phyloP scores from a whole-genome alignment of 2,888 invertebrate genomes.

The Camptogramma bilineatum region DNA sequence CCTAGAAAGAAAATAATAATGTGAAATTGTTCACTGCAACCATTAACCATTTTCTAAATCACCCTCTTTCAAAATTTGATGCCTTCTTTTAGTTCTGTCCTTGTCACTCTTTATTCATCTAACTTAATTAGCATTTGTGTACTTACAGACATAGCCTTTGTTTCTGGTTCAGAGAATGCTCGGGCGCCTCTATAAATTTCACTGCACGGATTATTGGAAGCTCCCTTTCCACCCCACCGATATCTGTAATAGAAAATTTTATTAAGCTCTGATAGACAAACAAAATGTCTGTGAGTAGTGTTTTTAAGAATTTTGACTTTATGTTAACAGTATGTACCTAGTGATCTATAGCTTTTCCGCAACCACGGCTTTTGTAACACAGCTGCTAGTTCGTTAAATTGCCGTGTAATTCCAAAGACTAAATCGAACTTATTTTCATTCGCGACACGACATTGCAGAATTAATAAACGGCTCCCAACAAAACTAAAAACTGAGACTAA shows the following conservation, averaged over 20 bases:
- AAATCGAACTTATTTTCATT: too few species aligned
- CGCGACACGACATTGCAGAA: too few species aligned
- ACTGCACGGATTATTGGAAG: constrained; percentile 92
- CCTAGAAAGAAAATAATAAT: constrained; percentile 55
- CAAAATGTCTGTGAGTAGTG: not conserved
- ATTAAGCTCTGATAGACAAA: not conserved
- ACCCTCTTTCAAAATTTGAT: too few species aligned
- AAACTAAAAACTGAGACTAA: too few species aligned
- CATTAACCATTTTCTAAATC: too few species aligned
- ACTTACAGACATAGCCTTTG: constrained; percentile 86
- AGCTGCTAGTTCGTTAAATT: too few species aligned
- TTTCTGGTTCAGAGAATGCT: constrained; percentile 95
- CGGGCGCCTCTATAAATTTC: constrained; percentile 93
- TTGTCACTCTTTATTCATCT: not conserved
- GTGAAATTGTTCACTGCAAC: not conserved
- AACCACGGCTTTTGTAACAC: too few species aligned
- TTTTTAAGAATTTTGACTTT: too few species aligned
- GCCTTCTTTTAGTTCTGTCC: not conserved
- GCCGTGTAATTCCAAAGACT: too few species aligned
- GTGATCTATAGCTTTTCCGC: too few species aligned
- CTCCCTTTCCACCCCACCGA: constrained; percentile 94
- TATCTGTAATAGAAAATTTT: constrained; percentile 74
- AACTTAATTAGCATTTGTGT: not conserved
- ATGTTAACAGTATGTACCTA: too few species aligned
- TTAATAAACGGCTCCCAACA: too few species aligned